phyloP scores from a whole-genome alignment of 2,113 vertebrate species.

The Pungitius pungitius region DNA sequence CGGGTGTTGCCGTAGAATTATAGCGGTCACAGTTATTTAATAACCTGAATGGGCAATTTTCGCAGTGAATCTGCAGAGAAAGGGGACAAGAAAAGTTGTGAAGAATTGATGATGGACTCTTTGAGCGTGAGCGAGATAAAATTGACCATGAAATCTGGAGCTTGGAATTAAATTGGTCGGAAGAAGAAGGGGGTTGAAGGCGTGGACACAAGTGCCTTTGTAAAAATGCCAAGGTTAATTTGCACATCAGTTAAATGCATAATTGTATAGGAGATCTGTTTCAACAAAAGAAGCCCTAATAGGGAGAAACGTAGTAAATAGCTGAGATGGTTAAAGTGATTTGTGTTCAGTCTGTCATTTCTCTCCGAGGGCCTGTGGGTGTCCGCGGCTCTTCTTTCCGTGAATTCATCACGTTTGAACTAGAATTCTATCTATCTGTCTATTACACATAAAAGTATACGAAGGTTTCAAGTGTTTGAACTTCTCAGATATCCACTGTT shows the following conservation, averaged over 20 bases:
- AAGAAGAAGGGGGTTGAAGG: constrained; percentile 63
- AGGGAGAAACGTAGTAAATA: constrained; percentile 50
- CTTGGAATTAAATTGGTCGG: constrained; percentile 81
- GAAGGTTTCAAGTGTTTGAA: not conserved
- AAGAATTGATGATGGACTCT: constrained; percentile 84
- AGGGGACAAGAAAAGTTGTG: constrained; percentile 82
- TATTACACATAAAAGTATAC: not conserved
- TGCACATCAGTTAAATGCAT: constrained; percentile 78
- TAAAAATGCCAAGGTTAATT: constrained; percentile 79
- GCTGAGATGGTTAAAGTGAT: constrained; percentile 43
- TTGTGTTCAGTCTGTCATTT: constrained; percentile 39
- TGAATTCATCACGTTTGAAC: not conserved
- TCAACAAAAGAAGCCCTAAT: constrained; percentile 65
- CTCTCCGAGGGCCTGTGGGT: not conserved
- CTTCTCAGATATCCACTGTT: not conserved
- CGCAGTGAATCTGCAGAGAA: constrained; percentile 80
- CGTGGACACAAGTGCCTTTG: constrained; percentile 71
- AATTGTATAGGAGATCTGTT: constrained; percentile 73
- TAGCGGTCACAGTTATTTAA: constrained; percentile 80
- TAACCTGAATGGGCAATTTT: constrained; percentile 83
- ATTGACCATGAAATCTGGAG: constrained; percentile 85
- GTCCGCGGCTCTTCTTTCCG: not conserved
- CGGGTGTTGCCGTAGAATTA: constrained; percentile 72
- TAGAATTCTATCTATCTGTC: no score
- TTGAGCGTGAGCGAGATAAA: constrained; percentile 82